A percentile compares a stretch with the other conserved stretches of the same genome.
These are phyloP conservation scores for Griposia aprilina DNA, from an alignment of 2,888 invertebrate genomes.

Conservation along the genomic window DNA sequence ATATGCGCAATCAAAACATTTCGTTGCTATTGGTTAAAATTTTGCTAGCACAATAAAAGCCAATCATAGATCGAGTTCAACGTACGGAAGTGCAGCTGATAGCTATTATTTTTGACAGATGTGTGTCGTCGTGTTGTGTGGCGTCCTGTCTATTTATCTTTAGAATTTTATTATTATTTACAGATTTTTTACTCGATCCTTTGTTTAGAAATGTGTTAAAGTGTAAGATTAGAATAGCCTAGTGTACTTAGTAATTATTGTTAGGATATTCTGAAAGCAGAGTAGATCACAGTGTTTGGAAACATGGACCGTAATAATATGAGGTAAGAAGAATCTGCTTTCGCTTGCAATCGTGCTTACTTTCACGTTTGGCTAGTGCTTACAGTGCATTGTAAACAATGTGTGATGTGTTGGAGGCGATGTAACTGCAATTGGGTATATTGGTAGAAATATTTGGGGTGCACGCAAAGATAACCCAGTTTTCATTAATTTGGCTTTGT, in stretches of 20 bases:
- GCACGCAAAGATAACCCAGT: slow-evolving; percentile 46
- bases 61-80: slow-evolving; percentile 72
- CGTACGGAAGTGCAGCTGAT: slow-evolving; percentile 75
- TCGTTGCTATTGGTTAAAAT: slow-evolving; percentile 64
- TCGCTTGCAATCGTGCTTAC: slow-evolving; percentile 68
- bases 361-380: slow-evolving; percentile 62
- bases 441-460: slow-evolving; percentile 23
- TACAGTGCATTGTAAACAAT: slow-evolving; percentile 37
- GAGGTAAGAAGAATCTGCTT: slow-evolving; percentile 84
- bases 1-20: slow-evolving; percentile 53
- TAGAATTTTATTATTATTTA: slow-evolving; percentile 79
- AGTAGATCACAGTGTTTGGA: slow-evolving; percentile 67
- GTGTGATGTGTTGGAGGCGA: neutral
- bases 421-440: slow-evolving; percentile 1
- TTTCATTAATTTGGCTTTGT: slow-evolving; percentile 52
- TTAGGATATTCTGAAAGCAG: slow-evolving; percentile 64
- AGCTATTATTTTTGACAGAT: slow-evolving; percentile 72
- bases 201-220: slow-evolving; percentile 80
- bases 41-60: slow-evolving; percentile 34
- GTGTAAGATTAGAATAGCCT: slow-evolving; percentile 71
- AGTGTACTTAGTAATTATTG: slow-evolving; percentile 70
- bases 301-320: slow-evolving; percentile 88
- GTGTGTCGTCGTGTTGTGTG: slow-evolving; percentile 80
- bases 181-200: slow-evolving; percentile 78
- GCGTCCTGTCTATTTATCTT: slow-evolving; percentile 86